These are phyloP conservation scores for Spinus olivaceus DNA, from an alignment of 2,797 vertebrate species.

Conservation along the genomic window DNA sequence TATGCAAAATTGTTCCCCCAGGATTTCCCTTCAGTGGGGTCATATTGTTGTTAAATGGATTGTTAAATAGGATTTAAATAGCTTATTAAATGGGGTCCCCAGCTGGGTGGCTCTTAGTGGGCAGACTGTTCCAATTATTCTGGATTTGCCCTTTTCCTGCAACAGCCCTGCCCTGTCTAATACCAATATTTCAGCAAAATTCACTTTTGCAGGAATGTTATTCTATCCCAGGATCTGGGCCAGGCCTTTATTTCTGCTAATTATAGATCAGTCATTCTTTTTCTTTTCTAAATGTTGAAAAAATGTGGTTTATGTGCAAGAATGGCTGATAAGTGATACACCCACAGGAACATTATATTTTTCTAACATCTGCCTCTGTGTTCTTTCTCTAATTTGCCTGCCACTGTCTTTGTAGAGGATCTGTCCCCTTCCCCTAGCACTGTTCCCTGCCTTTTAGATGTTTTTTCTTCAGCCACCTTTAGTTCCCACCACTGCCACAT, in stretches of 20 bases:
- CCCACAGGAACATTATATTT: constrained; percentile 59
- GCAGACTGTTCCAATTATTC: constrained; percentile 26
- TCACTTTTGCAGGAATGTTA: constrained; percentile 4
- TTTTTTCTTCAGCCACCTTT: not conserved
- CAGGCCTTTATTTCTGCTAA: constrained; percentile 60
- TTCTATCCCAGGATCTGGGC: constrained; percentile 26
- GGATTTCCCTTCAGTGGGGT: constrained; percentile 43
- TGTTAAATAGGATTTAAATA: constrained; percentile 65
- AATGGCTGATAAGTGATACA: constrained; percentile 61
- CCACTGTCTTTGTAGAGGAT: constrained; percentile 30
- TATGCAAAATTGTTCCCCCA: constrained; percentile 8
- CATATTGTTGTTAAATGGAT: constrained; percentile 61
- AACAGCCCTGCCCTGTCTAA: not conserved
- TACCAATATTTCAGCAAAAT: constrained; percentile 11
- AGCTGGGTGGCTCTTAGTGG: constrained; percentile 35
- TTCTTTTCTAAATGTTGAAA: constrained; percentile 48
- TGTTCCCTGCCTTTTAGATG: not conserved
- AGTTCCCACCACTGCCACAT: not conserved
- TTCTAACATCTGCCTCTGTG: constrained; percentile 59
- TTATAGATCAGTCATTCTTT: constrained; percentile 60
- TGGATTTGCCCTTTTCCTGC: constrained; percentile 22
- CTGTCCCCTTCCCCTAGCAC: not conserved
- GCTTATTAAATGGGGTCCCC: constrained; percentile 34
- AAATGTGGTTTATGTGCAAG: constrained; percentile 51
- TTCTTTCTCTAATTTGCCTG: constrained; percentile 53